Evolutionary conservation across 35 echinoderm and acorn worm genomes (phyloP).

Genomic region (Heliocidaris erythrogramma): DNA sequence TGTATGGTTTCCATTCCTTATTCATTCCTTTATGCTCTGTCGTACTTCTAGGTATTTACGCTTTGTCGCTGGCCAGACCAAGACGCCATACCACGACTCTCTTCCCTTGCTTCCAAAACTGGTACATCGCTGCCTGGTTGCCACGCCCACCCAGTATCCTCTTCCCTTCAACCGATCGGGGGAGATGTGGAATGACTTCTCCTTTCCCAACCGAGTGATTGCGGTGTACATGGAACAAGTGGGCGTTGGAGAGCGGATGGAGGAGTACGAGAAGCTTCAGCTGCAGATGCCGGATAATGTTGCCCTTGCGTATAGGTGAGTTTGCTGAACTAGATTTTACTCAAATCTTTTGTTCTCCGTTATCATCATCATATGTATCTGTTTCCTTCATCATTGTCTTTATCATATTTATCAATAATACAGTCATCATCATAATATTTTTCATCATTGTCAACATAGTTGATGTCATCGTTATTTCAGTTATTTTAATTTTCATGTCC

Average conservation of each 20-base stretch:
- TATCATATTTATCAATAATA: background rate
- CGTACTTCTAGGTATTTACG: background rate
- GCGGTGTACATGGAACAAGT: background rate
- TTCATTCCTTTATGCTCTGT: background rate
- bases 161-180: background rate
- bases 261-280: constrained; percentile 5
- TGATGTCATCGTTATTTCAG: background rate
- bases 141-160: background rate
- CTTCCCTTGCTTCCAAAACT: background rate
- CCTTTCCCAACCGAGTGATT: constrained; percentile 33
- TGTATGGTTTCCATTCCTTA: background rate
- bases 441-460: background rate
- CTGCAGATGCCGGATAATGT: constrained; percentile 48
- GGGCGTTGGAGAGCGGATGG: background rate
- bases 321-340: background rate
- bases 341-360: background rate
- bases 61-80: background rate
- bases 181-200: constrained; percentile 37
- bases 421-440: background rate
- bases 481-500: background rate
- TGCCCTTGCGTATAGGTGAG: constrained; percentile 22
- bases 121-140: background rate
- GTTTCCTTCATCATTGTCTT: background rate
- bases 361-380: background rate
- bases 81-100: background rate